Percentiles rank a stretch among this genome's conserved stretches.
Evolutionary conservation across 35 echinoderm and acorn worm genomes (phyloP).

Genomic region (Patiria miniata): DNA sequence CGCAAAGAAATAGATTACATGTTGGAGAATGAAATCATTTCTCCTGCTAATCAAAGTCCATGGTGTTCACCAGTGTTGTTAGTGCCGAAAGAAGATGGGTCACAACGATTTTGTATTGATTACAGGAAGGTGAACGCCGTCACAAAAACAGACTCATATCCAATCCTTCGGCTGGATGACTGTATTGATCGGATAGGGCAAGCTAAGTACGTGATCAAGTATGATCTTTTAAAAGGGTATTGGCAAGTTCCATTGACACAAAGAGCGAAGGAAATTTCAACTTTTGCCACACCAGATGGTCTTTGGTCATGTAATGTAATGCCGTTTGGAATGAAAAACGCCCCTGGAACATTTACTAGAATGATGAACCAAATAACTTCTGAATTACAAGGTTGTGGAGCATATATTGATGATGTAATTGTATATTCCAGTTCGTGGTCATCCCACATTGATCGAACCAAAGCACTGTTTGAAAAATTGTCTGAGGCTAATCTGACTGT

Average conservation of each 20-base stretch:
- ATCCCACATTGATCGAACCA: conserved; percentile 34
- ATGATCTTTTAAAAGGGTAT: conserved; percentile 67
- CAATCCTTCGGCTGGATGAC: conserved; percentile 59
- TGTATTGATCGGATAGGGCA: too few species aligned
- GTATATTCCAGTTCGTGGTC: conserved; percentile 46
- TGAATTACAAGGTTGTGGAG: neutral
- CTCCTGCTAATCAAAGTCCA: conserved; percentile 31
- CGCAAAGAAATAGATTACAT: conserved; percentile 45
- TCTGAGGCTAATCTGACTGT: neutral
- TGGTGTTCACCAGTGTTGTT: conserved; percentile 43
- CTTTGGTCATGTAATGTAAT: conserved; percentile 71
- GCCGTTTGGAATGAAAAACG: conserved; percentile 88
- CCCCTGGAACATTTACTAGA: conserved; percentile 33
- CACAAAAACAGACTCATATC: conserved; percentile 57
- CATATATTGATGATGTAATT: conserved; percentile 51
- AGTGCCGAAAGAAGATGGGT: conserved; percentile 46
- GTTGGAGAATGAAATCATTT: conserved; percentile 61
- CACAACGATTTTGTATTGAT: conserved; percentile 59
- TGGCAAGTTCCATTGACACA: conserved; percentile 68
- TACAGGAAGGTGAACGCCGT: conserved; percentile 57
- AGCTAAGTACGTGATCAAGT: conserved; percentile 51
- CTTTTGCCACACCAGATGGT: conserved; percentile 60
- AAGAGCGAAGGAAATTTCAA: conserved; percentile 55
- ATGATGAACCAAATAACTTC: neutral
- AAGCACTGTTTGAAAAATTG: neutral